phyloP scores from a whole-genome alignment of 2,888 invertebrate species.

The Nymphalis c-album region DNA sequence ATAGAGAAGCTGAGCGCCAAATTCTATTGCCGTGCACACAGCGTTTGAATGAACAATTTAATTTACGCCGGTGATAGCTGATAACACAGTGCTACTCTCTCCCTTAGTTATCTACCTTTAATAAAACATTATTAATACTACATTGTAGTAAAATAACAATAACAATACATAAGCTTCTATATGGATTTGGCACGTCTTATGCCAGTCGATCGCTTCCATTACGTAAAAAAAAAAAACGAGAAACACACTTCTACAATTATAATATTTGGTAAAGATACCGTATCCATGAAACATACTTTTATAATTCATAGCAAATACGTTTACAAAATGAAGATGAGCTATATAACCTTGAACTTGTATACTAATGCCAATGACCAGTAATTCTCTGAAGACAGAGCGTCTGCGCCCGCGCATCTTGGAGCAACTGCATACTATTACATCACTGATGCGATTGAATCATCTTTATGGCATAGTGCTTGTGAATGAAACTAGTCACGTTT shows the following conservation, averaged over 20 bases:
- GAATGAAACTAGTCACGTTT: slow-evolving; percentile 28
- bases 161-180: too few species aligned
- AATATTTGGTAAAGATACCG: slow-evolving; percentile 8
- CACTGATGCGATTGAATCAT: slow-evolving; percentile 22
- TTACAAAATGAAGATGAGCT: slow-evolving; percentile 32
- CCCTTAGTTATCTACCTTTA: too few species aligned
- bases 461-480: slow-evolving; percentile 4
- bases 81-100: too few species aligned
- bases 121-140: too few species aligned
- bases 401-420: slow-evolving; percentile 21
- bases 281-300: slow-evolving; percentile 1
- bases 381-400: slow-evolving; percentile 7
- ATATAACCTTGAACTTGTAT: slow-evolving; percentile 35
- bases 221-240: neutral
- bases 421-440: slow-evolving; percentile 24
- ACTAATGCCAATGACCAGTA: slow-evolving; percentile 21
- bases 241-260: neutral
- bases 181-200: too few species aligned
- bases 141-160: too few species aligned
- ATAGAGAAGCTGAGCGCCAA: too few species aligned
- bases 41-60: too few species aligned
- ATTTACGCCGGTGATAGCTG: too few species aligned
- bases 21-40: too few species aligned
- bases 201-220: too few species aligned
- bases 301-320: neutral